Percentiles rank a stretch among this genome's conserved stretches.
These are phyloP conservation scores for Phalera bucephala DNA, from an alignment of 2,888 invertebrate genomes.

Conservation along the genomic window DNA sequence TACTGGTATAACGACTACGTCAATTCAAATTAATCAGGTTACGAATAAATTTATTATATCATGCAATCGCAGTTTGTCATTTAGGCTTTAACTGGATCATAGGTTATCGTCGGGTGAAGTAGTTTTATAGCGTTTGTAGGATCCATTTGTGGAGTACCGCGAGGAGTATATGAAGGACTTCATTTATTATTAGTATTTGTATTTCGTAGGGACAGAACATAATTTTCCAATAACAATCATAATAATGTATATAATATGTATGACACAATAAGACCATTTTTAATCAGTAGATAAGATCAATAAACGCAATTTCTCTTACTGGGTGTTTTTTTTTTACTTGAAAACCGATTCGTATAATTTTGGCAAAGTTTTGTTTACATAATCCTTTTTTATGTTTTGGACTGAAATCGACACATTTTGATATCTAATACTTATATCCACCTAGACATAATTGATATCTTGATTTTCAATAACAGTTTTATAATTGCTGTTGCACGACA, in stretches of 20 bases:
- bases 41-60: neutral
- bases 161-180: slow-evolving; percentile 27
- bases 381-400: too few species aligned
- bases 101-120: slow-evolving; percentile 56
- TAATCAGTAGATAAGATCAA: slow-evolving; percentile 7
- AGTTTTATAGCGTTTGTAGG: slow-evolving; percentile 37
- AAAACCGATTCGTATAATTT: too few species aligned
- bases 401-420: too few species aligned
- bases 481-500: too few species aligned
- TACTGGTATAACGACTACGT: neutral
- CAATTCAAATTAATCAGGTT: neutral
- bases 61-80: slow-evolving; percentile 37
- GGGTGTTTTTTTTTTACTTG: too few species aligned
- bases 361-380: too few species aligned
- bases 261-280: slow-evolving; percentile 5
- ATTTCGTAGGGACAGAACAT: slow-evolving; percentile 14
- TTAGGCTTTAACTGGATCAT: slow-evolving; percentile 43
- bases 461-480: too few species aligned
- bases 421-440: too few species aligned
- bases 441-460: too few species aligned
- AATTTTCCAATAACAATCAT: slow-evolving; percentile 4
- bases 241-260: too few species aligned
- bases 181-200: slow-evolving; percentile 10
- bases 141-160: slow-evolving; percentile 28
- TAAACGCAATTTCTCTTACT: too few species aligned